Evolutionary conservation across 2,888 invertebrate species (phyloP), one percentile per base, ranked within the genome.

Genomic region (Pammene aurita): DNA sequence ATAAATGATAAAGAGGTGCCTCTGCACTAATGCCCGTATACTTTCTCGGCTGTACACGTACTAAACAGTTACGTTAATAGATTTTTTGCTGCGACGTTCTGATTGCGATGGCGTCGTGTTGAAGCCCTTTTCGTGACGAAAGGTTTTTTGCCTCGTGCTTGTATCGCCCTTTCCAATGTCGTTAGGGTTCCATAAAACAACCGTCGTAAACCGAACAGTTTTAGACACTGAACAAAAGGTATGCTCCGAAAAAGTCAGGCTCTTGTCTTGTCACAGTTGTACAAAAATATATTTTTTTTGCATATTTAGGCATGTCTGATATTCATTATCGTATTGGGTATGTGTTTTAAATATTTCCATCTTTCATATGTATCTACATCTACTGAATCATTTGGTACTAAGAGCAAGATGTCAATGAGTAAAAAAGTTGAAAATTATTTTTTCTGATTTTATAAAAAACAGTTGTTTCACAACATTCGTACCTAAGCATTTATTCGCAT

Each of bases 61-160:
- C 69, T 66, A 71, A 77, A 74, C 72, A 74, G 72, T 69, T 65
- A 69, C 42, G 26, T 65, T 69, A 71, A 74, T 65, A 70, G 71
- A 67, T 68, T 64, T 74, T 65, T 72, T 73, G 71, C 74, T 18
- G 55, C 55, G 56, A 55, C 68, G 71, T 75, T 75, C 71, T 73
- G 67, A 62, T 65, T 71, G 70, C 81, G 80, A 81, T 81, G 84
- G 83, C 78, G 80, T 82, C 84, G 82, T 86, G 85, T 81, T 87
- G 86, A 82, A 81, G 77, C 82, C 80, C 80, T 86, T 79, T 76
- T 83, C 84, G 83, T 85, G 86, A 85, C 84, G 77, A 80, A 76
- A 78, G 77, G 76, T 76, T 73, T 77, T 84, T 84, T 88, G 86
- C 70, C 71, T 71, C 67, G 73, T 71, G 72, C 74, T 78, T 76